Base-by-base conservation (phyloP, 2,888 invertebrate genomes). In the Megaustenia siamemsis region DNA sequence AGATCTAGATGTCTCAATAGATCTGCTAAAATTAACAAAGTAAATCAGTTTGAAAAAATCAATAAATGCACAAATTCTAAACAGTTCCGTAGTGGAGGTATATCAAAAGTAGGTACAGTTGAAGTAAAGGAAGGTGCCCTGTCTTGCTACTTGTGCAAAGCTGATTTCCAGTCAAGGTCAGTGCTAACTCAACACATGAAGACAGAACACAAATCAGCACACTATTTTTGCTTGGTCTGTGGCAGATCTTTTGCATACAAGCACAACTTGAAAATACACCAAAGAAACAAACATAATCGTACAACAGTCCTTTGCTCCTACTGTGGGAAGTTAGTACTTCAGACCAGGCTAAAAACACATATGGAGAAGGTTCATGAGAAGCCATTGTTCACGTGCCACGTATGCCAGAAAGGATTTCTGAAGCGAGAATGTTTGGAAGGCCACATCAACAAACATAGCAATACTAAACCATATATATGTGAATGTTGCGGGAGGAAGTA, bases 371-470 rank as follows among this genome's bases (percentile, higher is more conserved):
- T 77, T 15, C 86, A 86, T 60, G 79, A 83, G 63, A 69, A 68
- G 45, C 83, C 83, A 8, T 28, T 69, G 1, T 86, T 69, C 60
- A 81, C 69, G 1, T 86, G 86, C 49, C 77, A 86, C 28, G 81
- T 86, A 1, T 86, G 86, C 68, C 80, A 81, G 40, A 80, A 83
- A 63, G 83, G 86, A 4, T 86, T 86, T 45, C 76, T 81, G 56
- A 83, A 83, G n/a, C 53, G 69, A 32, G 83, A 83, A 6, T 80
- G 83, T 60, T 75, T 79, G 40, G 86, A 81, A 18, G 86, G 86
- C 0, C 86, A 86, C 43, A 69, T 86, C 56, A 86, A 86, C 81
- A 86, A 80, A 24, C 86, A 86, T 56, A 77, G 76, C 60, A 83
- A 83, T n/a, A 69, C 76, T 1, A 86, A 86, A 53, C 80, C 86